Evolutionary conservation across 2,113 vertebrate genomes (phyloP).

Genomic region (Ceuthmochares aereus): DNA sequence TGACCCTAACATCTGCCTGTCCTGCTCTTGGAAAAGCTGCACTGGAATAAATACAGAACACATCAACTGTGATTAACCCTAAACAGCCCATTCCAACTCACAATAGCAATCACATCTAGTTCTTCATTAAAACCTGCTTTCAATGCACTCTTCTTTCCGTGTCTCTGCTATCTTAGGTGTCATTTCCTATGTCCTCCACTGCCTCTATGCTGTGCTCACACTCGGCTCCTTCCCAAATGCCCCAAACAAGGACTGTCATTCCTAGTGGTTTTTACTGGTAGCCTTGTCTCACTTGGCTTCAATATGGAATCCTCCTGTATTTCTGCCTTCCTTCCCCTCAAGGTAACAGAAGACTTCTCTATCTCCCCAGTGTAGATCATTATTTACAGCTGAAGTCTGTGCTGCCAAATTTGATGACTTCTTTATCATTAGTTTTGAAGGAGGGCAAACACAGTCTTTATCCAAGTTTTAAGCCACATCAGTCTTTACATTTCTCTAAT

Average conservation of each 20-base stretch:
- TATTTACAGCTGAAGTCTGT: background rate
- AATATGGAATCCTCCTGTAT: background rate
- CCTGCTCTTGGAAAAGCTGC: background rate
- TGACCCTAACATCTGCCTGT: background rate
- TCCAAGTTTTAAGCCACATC: background rate
- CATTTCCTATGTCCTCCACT: fast-evolving
- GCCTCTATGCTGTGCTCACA: background rate
- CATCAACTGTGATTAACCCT: background rate
- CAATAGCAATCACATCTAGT: background rate
- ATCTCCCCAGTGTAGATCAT: background rate
- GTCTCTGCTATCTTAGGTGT: background rate
- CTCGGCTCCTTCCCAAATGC: background rate
- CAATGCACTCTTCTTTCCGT: background rate
- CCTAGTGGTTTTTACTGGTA: no score
- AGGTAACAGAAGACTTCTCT: background rate
- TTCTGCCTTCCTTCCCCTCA: background rate
- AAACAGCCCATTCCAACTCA: background rate
- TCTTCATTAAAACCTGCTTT: background rate
- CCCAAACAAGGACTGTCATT: background rate
- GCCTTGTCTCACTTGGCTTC: background rate
- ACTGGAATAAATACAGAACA: background rate
- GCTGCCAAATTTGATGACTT: background rate
- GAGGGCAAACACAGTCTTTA: background rate
- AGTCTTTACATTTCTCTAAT: background rate
- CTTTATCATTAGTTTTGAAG: background rate